Evolutionary conservation across 2,888 invertebrate genomes (phyloP).

Genomic region (Phalera bucephala): DNA sequence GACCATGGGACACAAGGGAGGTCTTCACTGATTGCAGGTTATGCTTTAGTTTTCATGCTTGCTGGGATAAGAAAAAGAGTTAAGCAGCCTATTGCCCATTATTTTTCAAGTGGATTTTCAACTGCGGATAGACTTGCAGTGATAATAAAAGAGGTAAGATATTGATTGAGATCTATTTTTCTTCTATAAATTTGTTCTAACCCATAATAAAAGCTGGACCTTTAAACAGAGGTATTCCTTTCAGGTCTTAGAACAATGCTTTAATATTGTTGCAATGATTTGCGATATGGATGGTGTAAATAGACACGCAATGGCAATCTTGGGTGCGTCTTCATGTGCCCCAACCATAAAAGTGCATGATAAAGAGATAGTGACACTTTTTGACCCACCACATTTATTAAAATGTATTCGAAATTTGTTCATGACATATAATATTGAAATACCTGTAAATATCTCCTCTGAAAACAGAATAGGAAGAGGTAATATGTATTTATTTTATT

Average conservation of each 20-base stretch:
- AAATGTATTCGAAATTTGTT: not conserved
- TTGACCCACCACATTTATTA: not conserved
- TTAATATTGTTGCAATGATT: not conserved
- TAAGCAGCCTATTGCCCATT: not conserved
- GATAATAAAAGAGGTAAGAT: slow-evolving; percentile 3
- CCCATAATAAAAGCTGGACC: no score
- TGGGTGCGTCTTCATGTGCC: not conserved
- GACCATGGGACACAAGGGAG: not conserved
- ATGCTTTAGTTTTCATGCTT: not conserved
- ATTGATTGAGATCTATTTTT: no score
- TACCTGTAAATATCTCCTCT: no score
- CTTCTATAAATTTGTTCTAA: no score
- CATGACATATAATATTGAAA: not conserved
- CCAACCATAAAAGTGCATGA: not conserved
- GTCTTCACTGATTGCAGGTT: not conserved
- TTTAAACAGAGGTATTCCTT: no score
- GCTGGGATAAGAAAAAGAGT: not conserved
- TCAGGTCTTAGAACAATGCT: not conserved
- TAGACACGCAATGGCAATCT: not conserved
- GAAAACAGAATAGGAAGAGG: no score
- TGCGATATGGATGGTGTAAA: not conserved
- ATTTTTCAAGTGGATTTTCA: not conserved
- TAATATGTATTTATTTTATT: no score
- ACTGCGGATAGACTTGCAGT: not conserved
- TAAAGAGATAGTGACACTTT: not conserved